Evolutionary conservation across 2,888 invertebrate genomes (phyloP).

Genomic region (Xylocampa areola): DNA sequence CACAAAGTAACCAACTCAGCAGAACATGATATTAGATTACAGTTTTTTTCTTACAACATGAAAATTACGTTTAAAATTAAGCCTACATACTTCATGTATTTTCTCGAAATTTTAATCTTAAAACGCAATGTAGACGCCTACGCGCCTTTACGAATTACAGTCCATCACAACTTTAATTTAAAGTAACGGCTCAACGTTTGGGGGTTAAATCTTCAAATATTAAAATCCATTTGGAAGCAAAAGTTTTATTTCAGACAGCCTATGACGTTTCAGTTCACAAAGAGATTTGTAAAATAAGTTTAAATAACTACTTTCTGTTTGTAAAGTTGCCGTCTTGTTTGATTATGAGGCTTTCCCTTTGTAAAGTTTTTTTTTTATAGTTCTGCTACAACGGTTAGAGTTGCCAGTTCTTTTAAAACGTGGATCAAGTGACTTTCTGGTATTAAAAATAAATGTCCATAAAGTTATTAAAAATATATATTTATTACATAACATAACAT

Average conservation of each 20-base stretch:
- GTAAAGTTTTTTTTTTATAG: not conserved
- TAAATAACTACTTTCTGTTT: constrained; percentile 19
- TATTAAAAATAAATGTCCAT: too few species aligned
- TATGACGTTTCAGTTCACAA: constrained; percentile 14
- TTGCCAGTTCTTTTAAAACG: not conserved
- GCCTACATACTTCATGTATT: not conserved
- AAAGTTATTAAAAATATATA: too few species aligned
- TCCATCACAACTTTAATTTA: constrained; percentile 24
- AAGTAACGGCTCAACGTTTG: constrained; percentile 16
- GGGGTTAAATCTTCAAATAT: constrained; percentile 32
- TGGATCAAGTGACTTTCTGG: not conserved
- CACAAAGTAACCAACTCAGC: too few species aligned
- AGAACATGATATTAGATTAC: too few species aligned
- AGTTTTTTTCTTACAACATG: too few species aligned
- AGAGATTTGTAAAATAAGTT: constrained; percentile 22
- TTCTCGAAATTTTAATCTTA: constrained; percentile 31
- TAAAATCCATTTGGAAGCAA: constrained; percentile 22
- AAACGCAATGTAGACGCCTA: constrained; percentile 37
- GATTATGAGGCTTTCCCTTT: constrained; percentile 7
- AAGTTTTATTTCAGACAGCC: constrained; percentile 7
- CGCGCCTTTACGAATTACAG: too few species aligned
- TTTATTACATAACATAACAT: too few species aligned
- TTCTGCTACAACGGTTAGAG: not conserved
- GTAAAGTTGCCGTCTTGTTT: constrained; percentile 16
- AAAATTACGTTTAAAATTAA: constrained; percentile 8